These are phyloP conservation scores for Tachysurus vachellii DNA, from an alignment of 2,113 vertebrate genomes.

Conservation along the genomic window DNA sequence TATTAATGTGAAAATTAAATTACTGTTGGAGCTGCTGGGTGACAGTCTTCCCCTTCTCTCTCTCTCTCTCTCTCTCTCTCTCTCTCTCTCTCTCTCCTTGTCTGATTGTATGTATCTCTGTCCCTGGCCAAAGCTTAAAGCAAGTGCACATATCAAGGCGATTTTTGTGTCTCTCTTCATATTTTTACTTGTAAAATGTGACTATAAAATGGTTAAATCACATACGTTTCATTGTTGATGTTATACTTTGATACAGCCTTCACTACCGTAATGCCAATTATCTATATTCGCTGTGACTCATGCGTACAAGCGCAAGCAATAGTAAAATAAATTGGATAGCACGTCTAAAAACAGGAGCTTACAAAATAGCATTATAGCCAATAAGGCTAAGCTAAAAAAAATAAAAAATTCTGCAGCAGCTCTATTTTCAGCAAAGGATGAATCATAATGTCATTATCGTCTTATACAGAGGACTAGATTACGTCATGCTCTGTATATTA, in stretches of 20 bases:
- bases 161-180: neutral
- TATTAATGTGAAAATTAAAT: constrained; percentile 40
- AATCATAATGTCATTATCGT: neutral
- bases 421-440: constrained; percentile 14
- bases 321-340: neutral
- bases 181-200: neutral
- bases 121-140: neutral
- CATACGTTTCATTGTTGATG: neutral
- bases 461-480: neutral
- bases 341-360: neutral
- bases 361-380: neutral
- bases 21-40: constrained; percentile 33
- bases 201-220: neutral
- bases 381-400: no score
- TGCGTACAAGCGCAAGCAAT: neutral
- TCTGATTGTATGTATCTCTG: neutral
- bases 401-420: constrained; percentile 6
- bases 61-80: neutral
- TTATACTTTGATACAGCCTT: neutral
- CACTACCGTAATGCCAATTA: neutral
- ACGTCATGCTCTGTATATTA: constrained; percentile 14
- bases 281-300: neutral
- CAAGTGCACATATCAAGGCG: neutral
- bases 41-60: neutral
- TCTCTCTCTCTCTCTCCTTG: neutral